phyloP scores from a whole-genome alignment of 2,797 vertebrate genomes.

The Arrhamphus sclerolepis region DNA sequence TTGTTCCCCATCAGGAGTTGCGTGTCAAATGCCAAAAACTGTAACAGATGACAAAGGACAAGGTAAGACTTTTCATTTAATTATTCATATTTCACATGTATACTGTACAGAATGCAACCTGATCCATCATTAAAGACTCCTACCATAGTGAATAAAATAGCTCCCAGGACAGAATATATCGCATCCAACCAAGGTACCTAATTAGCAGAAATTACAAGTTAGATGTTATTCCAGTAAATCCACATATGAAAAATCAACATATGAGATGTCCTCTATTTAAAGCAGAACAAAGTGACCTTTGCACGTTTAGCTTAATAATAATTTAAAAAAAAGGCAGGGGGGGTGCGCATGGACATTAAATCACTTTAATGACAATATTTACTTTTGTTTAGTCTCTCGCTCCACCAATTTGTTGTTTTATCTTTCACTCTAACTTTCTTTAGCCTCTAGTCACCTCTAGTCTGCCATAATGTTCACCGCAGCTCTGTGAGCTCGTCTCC shows the following conservation, averaged over 20 bases:
- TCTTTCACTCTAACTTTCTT: too few relatives aligned
- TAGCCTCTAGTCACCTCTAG: too few relatives aligned
- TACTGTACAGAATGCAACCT: background rate
- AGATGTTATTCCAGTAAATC: conserved; percentile 10
- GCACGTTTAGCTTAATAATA: too few relatives aligned
- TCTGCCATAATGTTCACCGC: too few relatives aligned
- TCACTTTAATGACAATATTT: too few relatives aligned
- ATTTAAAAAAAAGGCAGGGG: too few relatives aligned
- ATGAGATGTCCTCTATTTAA: too few relatives aligned
- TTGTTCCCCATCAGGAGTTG: conserved; percentile 93
- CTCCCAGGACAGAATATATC: conserved; percentile 86
- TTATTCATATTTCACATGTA: background rate
- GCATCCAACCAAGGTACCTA: conserved; percentile 92
- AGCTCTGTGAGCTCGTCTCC: too few relatives aligned
- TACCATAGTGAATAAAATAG: conserved; percentile 92
- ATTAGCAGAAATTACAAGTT: conserved; percentile 8
- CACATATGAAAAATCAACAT: background rate
- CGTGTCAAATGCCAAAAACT: conserved; percentile 96
- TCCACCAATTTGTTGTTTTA: too few relatives aligned
- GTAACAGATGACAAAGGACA: conserved; percentile 38
- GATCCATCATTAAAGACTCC: conserved; percentile 43
- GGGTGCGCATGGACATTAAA: too few relatives aligned
- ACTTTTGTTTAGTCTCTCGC: too few relatives aligned
- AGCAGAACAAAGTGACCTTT: too few relatives aligned
- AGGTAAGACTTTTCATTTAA: background rate